Conservation (phyloP, 64 coral and sea anemone genomes). For the Dendronephthya gigantea region DNA sequence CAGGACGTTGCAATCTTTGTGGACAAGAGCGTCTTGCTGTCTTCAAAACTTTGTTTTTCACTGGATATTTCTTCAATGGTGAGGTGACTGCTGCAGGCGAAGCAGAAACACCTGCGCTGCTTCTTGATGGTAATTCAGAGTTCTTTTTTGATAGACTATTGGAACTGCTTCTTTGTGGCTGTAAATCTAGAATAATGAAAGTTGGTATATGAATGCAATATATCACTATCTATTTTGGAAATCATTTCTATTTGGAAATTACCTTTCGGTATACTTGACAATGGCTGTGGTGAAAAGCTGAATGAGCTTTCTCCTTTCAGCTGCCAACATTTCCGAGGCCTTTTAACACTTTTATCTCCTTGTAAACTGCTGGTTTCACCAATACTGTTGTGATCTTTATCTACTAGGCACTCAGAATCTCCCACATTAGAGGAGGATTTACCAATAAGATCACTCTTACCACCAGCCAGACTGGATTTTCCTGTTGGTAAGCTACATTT, state of each 20-base stretch:
- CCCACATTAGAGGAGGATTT: no score
- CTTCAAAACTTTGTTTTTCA: not conserved
- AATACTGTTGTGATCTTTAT: not conserved
- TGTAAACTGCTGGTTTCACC: not conserved
- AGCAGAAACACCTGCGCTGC: not conserved
- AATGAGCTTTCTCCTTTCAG: not conserved
- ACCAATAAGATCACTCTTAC: not conserved
- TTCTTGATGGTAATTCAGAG: not conserved
- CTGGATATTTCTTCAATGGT: not conserved
- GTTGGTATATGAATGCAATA: not conserved
- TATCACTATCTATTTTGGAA: no score
- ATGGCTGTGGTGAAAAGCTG: not conserved
- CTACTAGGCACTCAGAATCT: not conserved
- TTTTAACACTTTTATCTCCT: not conserved
- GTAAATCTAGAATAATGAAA: not conserved
- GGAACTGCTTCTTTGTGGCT: not conserved
- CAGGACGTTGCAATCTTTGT: not conserved
- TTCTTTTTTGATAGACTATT: not conserved
- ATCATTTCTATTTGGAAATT: no score
- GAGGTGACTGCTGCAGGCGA: not conserved
- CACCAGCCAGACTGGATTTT: no score
- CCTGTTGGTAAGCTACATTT: no score
- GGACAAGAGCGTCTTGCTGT: not conserved
- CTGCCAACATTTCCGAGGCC: not conserved
- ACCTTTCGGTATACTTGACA: not conserved